Conservation (phyloP, 2,113 vertebrate genomes). For the Trematomus loennbergii region DNA sequence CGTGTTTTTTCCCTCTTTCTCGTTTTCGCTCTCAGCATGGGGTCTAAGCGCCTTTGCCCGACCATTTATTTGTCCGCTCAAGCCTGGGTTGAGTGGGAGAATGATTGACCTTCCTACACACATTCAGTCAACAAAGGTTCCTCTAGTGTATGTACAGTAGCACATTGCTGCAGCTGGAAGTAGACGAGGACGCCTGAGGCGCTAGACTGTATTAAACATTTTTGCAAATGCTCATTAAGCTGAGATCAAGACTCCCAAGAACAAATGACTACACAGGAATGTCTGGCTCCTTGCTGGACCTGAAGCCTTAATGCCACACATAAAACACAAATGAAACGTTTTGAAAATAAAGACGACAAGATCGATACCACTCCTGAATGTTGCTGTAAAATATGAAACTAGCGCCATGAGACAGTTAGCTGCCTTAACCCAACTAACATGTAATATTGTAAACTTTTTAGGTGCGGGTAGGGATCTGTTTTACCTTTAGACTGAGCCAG, state of each 20-base stretch:
- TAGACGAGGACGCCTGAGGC: conserved; percentile 46
- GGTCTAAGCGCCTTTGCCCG: conserved; percentile 26
- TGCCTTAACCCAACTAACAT: neutral
- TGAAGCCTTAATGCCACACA: conserved; percentile 26
- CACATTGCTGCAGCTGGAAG: conserved; percentile 24
- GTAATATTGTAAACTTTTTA: neutral
- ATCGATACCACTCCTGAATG: neutral
- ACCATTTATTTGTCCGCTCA: conserved; percentile 1
- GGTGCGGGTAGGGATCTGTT: neutral
- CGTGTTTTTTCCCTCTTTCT: neutral
- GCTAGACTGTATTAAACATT: conserved; percentile 53
- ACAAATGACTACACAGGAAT: conserved; percentile 57
- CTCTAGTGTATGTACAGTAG: conserved; percentile 40
- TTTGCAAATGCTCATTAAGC: conserved; percentile 59
- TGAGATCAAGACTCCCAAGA: conserved; percentile 46
- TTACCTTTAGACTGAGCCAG: neutral
- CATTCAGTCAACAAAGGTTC: conserved; percentile 10
- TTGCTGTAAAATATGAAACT: neutral
- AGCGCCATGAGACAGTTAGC: neutral
- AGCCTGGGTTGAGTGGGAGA: conserved; percentile 5
- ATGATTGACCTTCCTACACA: conserved; percentile 6
- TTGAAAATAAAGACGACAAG: neutral
- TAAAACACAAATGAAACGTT: neutral
- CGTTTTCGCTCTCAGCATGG: conserved; percentile 22
- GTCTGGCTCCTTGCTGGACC: conserved; percentile 32